These are phyloP conservation scores for Brachyhypopomus gauderio DNA, from an alignment of 2,113 vertebrate genomes.

Conservation along the genomic window DNA sequence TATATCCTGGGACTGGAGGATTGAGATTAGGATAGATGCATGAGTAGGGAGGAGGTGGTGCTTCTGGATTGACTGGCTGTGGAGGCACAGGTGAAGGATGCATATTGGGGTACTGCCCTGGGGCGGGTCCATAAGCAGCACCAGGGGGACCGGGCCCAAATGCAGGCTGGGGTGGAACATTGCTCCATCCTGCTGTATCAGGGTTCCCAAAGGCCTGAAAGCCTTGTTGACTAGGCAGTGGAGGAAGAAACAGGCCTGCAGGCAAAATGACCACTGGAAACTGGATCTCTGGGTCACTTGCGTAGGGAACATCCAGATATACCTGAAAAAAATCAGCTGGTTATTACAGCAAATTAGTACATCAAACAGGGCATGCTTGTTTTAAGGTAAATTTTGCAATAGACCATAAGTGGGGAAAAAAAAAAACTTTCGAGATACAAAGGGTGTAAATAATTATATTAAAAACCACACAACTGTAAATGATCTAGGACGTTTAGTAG, in stretches of 20 bases:
- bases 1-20: conserved; percentile 19
- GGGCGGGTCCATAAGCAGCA: conserved; percentile 4
- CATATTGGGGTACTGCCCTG: conserved; percentile 21
- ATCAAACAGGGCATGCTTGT: background rate
- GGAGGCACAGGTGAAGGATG: conserved; percentile 37
- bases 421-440: conserved; percentile 35
- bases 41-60: conserved; percentile 38
- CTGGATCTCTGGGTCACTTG: conserved; percentile 64
- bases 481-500: too few species aligned
- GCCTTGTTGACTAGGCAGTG: background rate
- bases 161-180: conserved; percentile 21
- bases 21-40: conserved; percentile 24
- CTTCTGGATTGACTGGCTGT: conserved; percentile 44
- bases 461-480: background rate
- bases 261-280: conserved; percentile 67
- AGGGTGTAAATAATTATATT: background rate
- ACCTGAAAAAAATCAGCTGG: conserved; percentile 58
- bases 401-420: too few species aligned
- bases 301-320: conserved; percentile 73
- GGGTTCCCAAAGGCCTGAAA: background rate
- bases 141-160: background rate
- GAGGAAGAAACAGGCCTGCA: background rate
- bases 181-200: conserved; percentile 18
- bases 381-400: too few species aligned
- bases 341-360: background rate